These are phyloP conservation scores for Sebastes dallii DNA, from an alignment of 2,797 vertebrate genomes.

Conservation along the genomic window DNA sequence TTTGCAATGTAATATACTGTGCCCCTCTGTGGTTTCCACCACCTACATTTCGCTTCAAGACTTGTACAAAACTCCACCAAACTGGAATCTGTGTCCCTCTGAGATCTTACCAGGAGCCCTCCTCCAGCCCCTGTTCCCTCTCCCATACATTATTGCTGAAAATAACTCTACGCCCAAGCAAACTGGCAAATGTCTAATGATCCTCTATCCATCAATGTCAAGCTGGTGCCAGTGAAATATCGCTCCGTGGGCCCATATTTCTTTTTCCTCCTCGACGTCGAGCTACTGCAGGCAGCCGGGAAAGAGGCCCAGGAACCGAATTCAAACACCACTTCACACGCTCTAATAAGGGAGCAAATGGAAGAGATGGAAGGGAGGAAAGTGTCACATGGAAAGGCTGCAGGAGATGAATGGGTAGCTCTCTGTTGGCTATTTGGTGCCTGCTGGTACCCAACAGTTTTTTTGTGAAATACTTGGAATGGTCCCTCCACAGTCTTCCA, in stretches of 20 bases:
- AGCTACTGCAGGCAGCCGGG: constrained; percentile 54
- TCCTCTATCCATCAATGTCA: constrained; percentile 82
- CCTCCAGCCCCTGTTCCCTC: constrained; percentile 61
- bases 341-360: constrained; percentile 77
- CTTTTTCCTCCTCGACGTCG: constrained; percentile 47
- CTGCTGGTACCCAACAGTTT: constrained; percentile 13
- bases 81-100: constrained; percentile 49
- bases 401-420: constrained; percentile 62
- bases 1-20: constrained; percentile 9
- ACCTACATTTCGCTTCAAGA: constrained; percentile 37
- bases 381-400: constrained; percentile 59
- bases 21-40: constrained; percentile 11
- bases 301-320: constrained; percentile 65
- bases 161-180: constrained; percentile 84
- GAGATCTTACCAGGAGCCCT: constrained; percentile 57
- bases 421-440: constrained; percentile 47
- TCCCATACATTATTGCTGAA: constrained; percentile 79
- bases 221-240: constrained; percentile 78
- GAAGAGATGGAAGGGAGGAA: constrained; percentile 54
- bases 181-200: constrained; percentile 83
- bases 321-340: constrained; percentile 73
- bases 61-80: constrained; percentile 40
- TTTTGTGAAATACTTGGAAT: constrained; percentile 16
- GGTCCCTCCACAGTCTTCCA: not conserved
- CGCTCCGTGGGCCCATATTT: constrained; percentile 66